Evolutionary conservation across 2,888 invertebrate species (phyloP).

Genomic region (Lasioglossum figueresi): DNA sequence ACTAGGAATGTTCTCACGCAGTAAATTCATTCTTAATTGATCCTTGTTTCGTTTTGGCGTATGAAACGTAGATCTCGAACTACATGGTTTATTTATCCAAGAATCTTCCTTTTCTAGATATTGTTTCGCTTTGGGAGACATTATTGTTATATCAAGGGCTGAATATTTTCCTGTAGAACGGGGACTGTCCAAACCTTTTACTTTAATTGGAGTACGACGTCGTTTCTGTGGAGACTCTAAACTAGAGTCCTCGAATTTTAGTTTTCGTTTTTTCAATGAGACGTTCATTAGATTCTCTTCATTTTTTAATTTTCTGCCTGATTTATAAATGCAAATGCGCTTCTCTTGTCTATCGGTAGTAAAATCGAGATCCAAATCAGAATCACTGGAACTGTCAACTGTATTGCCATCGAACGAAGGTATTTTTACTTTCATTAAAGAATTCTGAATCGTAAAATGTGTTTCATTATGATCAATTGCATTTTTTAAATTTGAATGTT

Average conservation of each 20-base stretch:
- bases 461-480: background rate
- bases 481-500: background rate
- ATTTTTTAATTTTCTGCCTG: slow-evolving; percentile 38
- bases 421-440: slow-evolving; percentile 49
- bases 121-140: slow-evolving; percentile 73
- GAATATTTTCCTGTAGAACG: slow-evolving; percentile 73
- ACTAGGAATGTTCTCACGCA: slow-evolving; percentile 51
- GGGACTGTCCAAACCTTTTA: slow-evolving; percentile 29
- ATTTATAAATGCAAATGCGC: slow-evolving; percentile 75
- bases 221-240: slow-evolving; percentile 57
- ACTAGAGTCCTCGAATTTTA: slow-evolving; percentile 45
- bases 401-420: slow-evolving; percentile 77
- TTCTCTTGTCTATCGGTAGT: slow-evolving; percentile 73
- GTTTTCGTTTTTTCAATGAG: slow-evolving; percentile 74
- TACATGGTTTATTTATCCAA: slow-evolving; percentile 19
- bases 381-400: slow-evolving; percentile 69
- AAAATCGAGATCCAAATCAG: slow-evolving; percentile 70
- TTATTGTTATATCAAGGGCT: slow-evolving; percentile 78
- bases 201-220: slow-evolving; percentile 45
- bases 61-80: slow-evolving; percentile 23
- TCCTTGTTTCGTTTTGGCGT: slow-evolving; percentile 57
- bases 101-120: slow-evolving; percentile 24
- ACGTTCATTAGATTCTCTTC: slow-evolving; percentile 21
- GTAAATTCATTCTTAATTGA: slow-evolving; percentile 61
- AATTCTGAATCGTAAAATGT: background rate